Conservation (phyloP, 2,888 invertebrate genomes). For the Cordilura impudica region DNA sequence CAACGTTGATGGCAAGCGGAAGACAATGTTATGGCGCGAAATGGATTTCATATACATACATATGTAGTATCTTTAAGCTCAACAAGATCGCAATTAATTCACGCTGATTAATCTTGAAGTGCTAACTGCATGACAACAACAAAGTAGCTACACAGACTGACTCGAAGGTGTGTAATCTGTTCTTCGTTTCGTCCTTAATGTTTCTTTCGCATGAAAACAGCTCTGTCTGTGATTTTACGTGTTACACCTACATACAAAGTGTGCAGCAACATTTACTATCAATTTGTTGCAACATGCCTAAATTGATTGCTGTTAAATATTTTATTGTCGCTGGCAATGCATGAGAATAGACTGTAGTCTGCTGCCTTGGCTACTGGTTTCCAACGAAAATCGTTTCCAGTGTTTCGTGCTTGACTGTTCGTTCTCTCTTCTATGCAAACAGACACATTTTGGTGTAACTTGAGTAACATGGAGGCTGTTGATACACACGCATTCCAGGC, state of each 20-base stretch:
- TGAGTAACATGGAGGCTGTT: conserved; percentile 74
- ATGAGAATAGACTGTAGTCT: not conserved
- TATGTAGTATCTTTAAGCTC: conserved; percentile 52
- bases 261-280: conserved; percentile 72
- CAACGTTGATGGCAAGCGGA: conserved; percentile 7
- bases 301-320: conserved; percentile 73
- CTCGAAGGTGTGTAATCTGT: conserved; percentile 44
- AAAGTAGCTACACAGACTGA: conserved; percentile 70
- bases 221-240: conserved; percentile 46
- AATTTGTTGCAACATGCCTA: conserved; percentile 72
- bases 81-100: conserved; percentile 78
- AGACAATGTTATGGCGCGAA: not conserved
- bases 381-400: conserved; percentile 4
- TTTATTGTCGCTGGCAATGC: conserved; percentile 33
- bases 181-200: conserved; percentile 17
- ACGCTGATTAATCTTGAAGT: conserved; percentile 78
- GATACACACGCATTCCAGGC: not conserved
- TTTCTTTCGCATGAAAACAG: conserved; percentile 6
- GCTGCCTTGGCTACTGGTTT: conserved; percentile 55
- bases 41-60: no score
- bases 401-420: not conserved
- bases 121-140: conserved; percentile 79
- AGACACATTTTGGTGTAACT: conserved; percentile 75
- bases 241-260: conserved; percentile 43
- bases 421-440: conserved; percentile 54